phyloP scores from a whole-genome alignment of 2,888 invertebrate genomes.

The Clepsis dumicolana region DNA sequence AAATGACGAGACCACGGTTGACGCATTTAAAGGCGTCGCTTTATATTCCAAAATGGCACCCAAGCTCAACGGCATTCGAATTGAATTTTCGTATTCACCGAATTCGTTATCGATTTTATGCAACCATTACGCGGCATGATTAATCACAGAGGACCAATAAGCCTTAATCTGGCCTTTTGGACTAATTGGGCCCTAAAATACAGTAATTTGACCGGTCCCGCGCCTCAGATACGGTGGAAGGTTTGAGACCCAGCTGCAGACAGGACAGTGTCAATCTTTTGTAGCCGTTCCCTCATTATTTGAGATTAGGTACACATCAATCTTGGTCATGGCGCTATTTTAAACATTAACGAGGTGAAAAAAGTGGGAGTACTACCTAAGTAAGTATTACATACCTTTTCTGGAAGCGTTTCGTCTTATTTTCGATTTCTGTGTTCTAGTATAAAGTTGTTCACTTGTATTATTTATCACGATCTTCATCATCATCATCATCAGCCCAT shows the following conservation, averaged over 20 bases:
- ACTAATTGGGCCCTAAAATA: conserved; percentile 9
- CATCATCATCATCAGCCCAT: no score
- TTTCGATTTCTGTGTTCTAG: no score
- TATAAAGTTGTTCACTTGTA: no score
- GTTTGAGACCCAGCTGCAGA: background rate
- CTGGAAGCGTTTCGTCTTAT: no score
- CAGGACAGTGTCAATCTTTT: background rate
- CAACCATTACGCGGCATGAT: conserved; percentile 29
- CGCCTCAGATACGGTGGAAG: background rate
- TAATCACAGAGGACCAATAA: conserved; percentile 23
- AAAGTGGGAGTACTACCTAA: no score
- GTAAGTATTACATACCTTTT: no score
- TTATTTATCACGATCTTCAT: no score
- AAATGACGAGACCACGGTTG: background rate
- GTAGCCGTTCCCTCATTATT: background rate
- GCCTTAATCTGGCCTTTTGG: conserved; percentile 11
- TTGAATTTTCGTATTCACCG: conserved; percentile 56
- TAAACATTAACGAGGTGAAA: no score
- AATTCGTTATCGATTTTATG: conserved; percentile 55
- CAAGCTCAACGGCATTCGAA: conserved; percentile 47
- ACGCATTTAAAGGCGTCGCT: conserved; percentile 6
- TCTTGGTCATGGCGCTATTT: no score
- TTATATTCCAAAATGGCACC: conserved; percentile 27
- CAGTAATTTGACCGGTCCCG: conserved; percentile 8
- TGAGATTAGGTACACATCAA: no score